Base-by-base conservation (phyloP, 2,888 invertebrate genomes). In the Icerya purchasi region DNA sequence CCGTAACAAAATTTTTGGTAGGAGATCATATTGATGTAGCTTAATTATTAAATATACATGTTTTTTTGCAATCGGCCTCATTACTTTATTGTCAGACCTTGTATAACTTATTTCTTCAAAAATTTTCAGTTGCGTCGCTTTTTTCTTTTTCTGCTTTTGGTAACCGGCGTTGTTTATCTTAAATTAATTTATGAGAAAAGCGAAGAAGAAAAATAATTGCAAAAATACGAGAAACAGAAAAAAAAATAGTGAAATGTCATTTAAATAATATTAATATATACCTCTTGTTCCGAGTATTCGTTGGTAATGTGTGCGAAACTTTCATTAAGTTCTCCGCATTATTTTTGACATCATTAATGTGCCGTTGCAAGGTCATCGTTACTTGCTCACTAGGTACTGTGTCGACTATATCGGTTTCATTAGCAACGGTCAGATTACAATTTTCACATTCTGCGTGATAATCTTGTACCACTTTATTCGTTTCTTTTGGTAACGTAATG, bases 371-470 rank as follows among this genome's bases (percentile, higher is more conserved):
- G 49, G 82, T 82, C 82, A 82, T 82, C 1, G 81, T 82, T 70
- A 79, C 79, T 63, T 77, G 77, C 66, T 78, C 78, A 58, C 66
- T 66, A 64, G 79, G 72, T 68, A 78, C 79, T 68, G 78, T 78
- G 63, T 82, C 77, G 64, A 82, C 81, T 65, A 81, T 81, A 51
- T 59, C 63, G 49, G 82, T 81, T 36, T 59, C 63, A 36, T 58
- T 59, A 53, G 63, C 62, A 22, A 64, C 65, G 58, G 65, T 65
- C 22, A 83, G 82, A 72, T 86, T 86, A 73, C 86, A 86, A 74
- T 86, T 86, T 72, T 86, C 86, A 72, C 86, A 86, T 72, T 86
- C 86, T 72, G 82, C 85, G 65, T 86, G 77, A 70, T 84, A 85
- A 71, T 85, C 84, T 68, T 84, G n/a, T n/a, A n/a, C n/a, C n/a